phyloP scores from a whole-genome alignment of 2,113 vertebrate genomes.

The Delphinapterus leucas region DNA sequence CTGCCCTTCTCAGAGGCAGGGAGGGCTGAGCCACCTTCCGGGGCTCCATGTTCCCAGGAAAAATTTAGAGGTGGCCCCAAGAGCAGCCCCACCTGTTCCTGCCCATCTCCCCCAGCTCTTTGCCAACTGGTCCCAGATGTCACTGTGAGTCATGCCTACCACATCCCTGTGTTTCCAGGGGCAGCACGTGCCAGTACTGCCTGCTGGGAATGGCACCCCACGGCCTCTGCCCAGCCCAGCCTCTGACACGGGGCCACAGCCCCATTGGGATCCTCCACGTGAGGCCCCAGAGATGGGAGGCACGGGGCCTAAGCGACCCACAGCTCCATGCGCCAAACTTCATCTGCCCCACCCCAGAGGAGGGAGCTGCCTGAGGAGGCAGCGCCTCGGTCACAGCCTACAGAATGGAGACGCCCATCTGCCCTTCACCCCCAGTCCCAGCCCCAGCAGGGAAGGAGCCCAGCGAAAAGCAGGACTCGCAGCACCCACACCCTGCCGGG shows the following conservation, averaged over 20 bases:
- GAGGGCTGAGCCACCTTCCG: neutral
- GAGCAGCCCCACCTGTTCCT: constrained; percentile 58
- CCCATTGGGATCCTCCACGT: neutral
- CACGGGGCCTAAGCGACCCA: neutral
- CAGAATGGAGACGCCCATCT: neutral
- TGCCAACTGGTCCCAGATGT: constrained; percentile 50
- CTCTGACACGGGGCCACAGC: neutral
- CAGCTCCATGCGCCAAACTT: neutral
- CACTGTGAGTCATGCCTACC: constrained; percentile 56
- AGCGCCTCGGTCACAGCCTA: neutral
- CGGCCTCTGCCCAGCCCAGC: neutral
- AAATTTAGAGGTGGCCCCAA: neutral
- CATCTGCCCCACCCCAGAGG: neutral
- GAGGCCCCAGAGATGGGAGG: neutral
- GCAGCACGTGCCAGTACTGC: constrained; percentile 1
- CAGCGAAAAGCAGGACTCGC: neutral
- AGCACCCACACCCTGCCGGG: neutral
- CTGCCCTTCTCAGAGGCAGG: neutral
- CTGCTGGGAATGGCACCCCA: constrained; percentile 11
- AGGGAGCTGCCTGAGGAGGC: neutral
- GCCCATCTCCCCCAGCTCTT: constrained; percentile 23
- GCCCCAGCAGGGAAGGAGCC: neutral
- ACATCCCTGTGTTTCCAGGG: neutral
- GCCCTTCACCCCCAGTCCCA: neutral
- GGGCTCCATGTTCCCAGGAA: neutral